Evolutionary conservation across 1,140 invertebrate species (phyloP).

Genomic region (Hypsibius dujardini): DNA sequence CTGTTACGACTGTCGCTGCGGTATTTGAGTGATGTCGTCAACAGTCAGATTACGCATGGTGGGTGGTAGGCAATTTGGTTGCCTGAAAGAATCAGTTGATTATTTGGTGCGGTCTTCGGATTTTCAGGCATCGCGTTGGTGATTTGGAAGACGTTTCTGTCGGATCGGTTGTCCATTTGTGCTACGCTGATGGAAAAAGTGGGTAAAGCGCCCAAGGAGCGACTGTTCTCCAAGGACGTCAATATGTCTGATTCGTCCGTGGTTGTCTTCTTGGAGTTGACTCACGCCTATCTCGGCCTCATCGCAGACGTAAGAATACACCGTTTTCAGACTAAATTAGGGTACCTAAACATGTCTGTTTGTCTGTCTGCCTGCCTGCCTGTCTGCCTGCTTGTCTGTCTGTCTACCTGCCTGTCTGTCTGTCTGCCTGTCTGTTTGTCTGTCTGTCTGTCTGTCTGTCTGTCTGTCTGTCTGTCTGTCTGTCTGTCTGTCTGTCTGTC

Average conservation of each 20-base stretch:
- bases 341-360: too few relatives aligned
- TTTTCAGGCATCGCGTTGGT: constrained; percentile 50
- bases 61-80: constrained; percentile 19
- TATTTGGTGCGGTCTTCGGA: not conserved
- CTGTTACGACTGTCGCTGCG: constrained; percentile 44
- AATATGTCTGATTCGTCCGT: constrained; percentile 51
- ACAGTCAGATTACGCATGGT: constrained; percentile 47
- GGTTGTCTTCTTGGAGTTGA: constrained; percentile 47
- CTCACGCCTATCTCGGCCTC: constrained; percentile 22
- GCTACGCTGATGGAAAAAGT: constrained; percentile 68
- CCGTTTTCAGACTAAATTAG: too few relatives aligned
- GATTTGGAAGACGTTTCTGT: constrained; percentile 67
- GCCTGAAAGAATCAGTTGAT: constrained; percentile 18
- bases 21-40: constrained; percentile 43
- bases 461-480: too few relatives aligned
- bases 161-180: constrained; percentile 50
- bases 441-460: too few relatives aligned
- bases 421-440: too few relatives aligned
- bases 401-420: too few relatives aligned
- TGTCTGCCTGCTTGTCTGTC: too few relatives aligned
- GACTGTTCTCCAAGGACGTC: constrained; percentile 41
- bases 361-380: too few relatives aligned
- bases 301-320: too few relatives aligned
- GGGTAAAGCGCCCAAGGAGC: constrained; percentile 65
- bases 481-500: too few relatives aligned